phyloP scores from a whole-genome alignment of 2,113 vertebrate genomes.

The Rallus limicola region DNA sequence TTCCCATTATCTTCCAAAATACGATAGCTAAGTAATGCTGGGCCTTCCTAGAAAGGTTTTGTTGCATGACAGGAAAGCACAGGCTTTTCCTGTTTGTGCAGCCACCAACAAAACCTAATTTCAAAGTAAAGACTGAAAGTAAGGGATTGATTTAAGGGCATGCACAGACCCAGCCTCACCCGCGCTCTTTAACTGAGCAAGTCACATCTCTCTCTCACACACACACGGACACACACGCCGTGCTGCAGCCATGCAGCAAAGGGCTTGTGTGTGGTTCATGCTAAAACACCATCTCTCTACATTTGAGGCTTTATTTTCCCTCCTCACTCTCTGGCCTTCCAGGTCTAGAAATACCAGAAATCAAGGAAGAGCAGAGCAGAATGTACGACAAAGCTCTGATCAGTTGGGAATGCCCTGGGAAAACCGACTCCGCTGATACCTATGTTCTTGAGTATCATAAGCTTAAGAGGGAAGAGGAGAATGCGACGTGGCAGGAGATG shows the following conservation, averaged over 20 bases:
- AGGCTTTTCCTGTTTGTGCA: neutral
- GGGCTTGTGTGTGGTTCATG: neutral
- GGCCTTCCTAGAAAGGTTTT: neutral
- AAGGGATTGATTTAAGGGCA: neutral
- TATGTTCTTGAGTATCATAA: constrained; percentile 90
- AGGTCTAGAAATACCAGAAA: constrained; percentile 90
- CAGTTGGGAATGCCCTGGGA: constrained; percentile 86
- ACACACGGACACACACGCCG: too few species aligned
- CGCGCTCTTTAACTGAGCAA: neutral
- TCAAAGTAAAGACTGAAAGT: neutral
- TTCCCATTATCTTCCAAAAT: neutral
- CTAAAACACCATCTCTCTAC: neutral
- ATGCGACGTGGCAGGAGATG: constrained; percentile 76
- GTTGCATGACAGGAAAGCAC: neutral
- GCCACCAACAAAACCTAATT: neutral
- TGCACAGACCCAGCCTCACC: neutral
- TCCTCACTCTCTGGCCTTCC: neutral
- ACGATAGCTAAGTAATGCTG: neutral
- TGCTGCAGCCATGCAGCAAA: neutral
- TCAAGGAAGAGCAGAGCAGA: constrained; percentile 84
- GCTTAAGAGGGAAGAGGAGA: constrained; percentile 78
- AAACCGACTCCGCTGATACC: constrained; percentile 82
- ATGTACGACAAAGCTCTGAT: constrained; percentile 90
- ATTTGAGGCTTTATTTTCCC: neutral
- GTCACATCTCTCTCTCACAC: rapidly evolving